Evolutionary conservation across 2,888 invertebrate genomes (phyloP), one percentile per base, ranked within the genome.

Genomic region (Dysmachus trigonus): DNA sequence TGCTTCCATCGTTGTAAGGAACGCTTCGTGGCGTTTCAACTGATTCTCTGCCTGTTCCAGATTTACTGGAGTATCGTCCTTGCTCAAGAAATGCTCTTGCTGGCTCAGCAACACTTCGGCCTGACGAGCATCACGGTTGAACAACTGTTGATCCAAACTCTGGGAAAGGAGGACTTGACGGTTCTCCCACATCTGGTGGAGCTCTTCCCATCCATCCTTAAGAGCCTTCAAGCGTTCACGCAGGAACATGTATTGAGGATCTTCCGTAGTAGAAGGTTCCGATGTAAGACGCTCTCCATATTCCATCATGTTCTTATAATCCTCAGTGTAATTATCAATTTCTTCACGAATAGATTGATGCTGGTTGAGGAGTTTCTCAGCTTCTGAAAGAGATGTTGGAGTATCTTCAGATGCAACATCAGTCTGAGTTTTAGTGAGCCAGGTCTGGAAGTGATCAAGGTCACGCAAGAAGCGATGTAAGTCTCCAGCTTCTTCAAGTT

Each of bases 161-260:
- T 99, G 98, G 1, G 98, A 97, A 30, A 99, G 93, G 89, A 99
- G 93, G 89, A 98, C 96, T 91, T 99, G 99, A 41, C 99, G 93
- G 93, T 99, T 99, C 92, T 98, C 99, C 99, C 99, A 99, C 99
- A 99, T 99, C 93, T 99, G 98, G 91, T 99, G 97, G 87, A 99
- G 93, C 91, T 99, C 99, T 88, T 98, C 98, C 99, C 99, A 99
- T 86, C 99, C 99, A 93, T 99, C 98, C 92, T 99, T 98, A 85
- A 99, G 93, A 0, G 99, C 99, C 94, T 98, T 99, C 89, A 99
- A 94, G 74, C 99, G 95, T 93, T 99, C 99, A 88, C 99, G 95
- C 90, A 99, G 93, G 97, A 99, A 99, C 99, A 99, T 99, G 93
- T 99, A 99, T 92, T 99, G 99, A 72, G 99, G 98, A 93, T 99